A percentile compares a stretch with the other conserved stretches of the same genome.
These are phyloP conservation scores for Psilanteris sp. DNA, from an alignment of 1,140 invertebrate genomes.

Conservation along the genomic window DNA sequence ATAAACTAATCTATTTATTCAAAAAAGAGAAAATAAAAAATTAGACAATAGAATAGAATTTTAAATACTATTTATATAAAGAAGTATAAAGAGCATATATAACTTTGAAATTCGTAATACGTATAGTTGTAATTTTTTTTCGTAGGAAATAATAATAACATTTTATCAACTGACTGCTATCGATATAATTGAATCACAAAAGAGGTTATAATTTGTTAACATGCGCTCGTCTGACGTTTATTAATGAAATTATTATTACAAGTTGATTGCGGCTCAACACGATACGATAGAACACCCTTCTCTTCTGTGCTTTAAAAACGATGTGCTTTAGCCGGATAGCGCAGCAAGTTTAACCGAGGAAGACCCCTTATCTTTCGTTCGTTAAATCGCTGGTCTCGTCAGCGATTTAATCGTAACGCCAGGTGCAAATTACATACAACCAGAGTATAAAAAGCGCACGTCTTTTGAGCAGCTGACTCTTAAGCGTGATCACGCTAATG, in stretches of 20 bases:
- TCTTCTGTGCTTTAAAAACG: conserved; percentile 24
- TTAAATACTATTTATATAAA: no score
- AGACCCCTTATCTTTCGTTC: conserved; percentile 59
- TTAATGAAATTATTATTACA: conserved; percentile 56
- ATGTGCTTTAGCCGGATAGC: conserved; percentile 19
- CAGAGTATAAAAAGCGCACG: conserved; percentile 46
- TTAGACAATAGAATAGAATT: no score
- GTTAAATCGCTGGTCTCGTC: conserved; percentile 65
- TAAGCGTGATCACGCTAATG: conserved; percentile 76
- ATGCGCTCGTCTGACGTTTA: conserved; percentile 25
- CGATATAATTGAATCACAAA: conserved; percentile 37
- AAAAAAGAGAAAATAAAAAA: no score
- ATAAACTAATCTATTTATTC: no score
- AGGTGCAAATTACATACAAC: conserved; percentile 77
- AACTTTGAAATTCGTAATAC: no score
- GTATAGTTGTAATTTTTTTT: no score
- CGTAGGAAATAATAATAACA: no score
- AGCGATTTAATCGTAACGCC: conserved; percentile 78
- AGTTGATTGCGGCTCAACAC: conserved; percentile 28
- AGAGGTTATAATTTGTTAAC: conserved; percentile 33
- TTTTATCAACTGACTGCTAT: conserved; percentile 12
- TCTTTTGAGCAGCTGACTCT: conserved; percentile 70
- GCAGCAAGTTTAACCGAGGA: conserved; percentile 14
- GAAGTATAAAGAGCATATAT: no score
- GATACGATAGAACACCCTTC: conserved; percentile 32